Evolutionary conservation across 2,888 invertebrate species (phyloP).

Genomic region (Mellilla xanthometata): DNA sequence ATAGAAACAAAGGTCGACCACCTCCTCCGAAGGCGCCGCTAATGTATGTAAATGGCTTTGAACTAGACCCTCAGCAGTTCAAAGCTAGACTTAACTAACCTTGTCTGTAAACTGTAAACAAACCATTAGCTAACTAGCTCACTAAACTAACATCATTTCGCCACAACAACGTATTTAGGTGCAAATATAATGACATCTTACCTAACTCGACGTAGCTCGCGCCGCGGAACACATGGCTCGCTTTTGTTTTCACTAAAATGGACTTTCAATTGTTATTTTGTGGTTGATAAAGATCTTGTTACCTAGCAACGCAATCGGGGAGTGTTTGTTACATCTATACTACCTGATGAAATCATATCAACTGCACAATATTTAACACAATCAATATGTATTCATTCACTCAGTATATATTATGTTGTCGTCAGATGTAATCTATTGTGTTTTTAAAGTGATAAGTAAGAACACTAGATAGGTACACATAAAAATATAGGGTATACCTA

Average conservation of each 20-base stretch:
- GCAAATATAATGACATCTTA: conserved; percentile 2
- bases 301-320: conserved; percentile 68
- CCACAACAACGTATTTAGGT: not conserved
- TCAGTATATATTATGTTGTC: too few relatives aligned
- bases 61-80: conserved; percentile 12
- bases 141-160: conserved; percentile 33
- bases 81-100: conserved; percentile 30
- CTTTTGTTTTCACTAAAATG: conserved; percentile 34
- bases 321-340: conserved; percentile 20
- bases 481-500: too few relatives aligned
- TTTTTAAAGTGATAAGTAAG: too few relatives aligned
- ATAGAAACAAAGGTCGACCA: conserved; percentile 48
- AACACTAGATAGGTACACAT: too few relatives aligned
- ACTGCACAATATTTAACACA: too few relatives aligned
- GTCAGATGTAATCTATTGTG: too few relatives aligned
- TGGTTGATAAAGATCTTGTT: conserved; percentile 49
- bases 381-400: too few relatives aligned
- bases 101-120: conserved; percentile 45
- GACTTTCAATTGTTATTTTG: conserved; percentile 16
- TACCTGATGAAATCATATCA: too few relatives aligned
- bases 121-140: conserved; percentile 23
- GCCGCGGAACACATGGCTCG: conserved; percentile 31
- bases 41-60: conserved; percentile 36
- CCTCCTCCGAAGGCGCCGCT: conserved; percentile 37
- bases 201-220: conserved; percentile 6